Conservation (phyloP, 2,113 vertebrate genomes). For the Urocitellus parryii region DNA sequence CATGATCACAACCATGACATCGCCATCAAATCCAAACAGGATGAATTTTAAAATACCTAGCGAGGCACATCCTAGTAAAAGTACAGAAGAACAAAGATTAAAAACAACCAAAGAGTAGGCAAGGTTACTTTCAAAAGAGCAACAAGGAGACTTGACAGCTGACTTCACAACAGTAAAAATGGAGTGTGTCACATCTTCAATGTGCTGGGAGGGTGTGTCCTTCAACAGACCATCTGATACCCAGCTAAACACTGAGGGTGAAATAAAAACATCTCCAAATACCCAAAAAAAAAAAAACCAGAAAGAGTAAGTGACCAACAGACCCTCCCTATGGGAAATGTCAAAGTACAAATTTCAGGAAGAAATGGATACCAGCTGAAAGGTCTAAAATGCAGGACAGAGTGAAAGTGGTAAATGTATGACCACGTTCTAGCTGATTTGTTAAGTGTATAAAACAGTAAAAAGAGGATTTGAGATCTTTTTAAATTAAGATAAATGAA, state of each 20-base stretch:
- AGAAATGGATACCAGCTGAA: not conserved
- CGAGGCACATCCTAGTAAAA: not conserved
- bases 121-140: not conserved
- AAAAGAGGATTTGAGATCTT: not conserved
- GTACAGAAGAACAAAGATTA: not conserved
- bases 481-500: not conserved
- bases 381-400: not conserved
- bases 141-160: not conserved
- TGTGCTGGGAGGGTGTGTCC: not conserved
- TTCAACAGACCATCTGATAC: not conserved
- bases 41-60: not conserved
- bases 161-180: not conserved
- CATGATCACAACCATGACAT: not conserved
- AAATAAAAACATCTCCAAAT: too few species aligned
- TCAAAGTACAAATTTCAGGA: not conserved
- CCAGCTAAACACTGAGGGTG: not conserved
- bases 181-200: not conserved
- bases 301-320: not conserved
- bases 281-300: not conserved
- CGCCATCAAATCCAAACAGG: not conserved
- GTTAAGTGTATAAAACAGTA: not conserved
- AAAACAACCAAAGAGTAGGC: not conserved
- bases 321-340: not conserved
- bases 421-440: not conserved
- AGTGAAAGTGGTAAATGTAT: not conserved